Evolutionary conservation across 2,113 vertebrate species (phyloP).

Genomic region (Lycaon pictus): DNA sequence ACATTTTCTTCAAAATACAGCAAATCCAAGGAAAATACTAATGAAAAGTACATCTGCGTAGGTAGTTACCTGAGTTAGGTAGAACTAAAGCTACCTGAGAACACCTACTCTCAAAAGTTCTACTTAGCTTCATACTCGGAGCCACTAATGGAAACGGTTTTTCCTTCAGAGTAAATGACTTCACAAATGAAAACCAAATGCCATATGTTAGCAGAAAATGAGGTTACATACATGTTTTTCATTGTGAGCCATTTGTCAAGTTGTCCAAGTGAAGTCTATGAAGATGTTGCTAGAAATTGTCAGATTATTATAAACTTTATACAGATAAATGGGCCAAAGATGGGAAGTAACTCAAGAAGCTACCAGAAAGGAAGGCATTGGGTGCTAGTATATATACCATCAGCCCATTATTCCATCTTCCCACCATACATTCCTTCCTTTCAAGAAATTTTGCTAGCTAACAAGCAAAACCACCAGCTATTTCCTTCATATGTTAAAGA

Average conservation of each 20-base stretch:
- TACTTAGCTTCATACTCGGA: background rate
- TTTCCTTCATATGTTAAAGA: background rate
- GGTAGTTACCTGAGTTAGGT: background rate
- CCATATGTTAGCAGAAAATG: background rate
- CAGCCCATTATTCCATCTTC: background rate
- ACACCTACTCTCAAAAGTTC: background rate
- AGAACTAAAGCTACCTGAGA: background rate
- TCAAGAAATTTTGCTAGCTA: background rate
- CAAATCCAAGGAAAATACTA: background rate
- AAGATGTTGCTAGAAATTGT: background rate
- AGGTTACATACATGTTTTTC: background rate
- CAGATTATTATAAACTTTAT: background rate
- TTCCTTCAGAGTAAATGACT: background rate
- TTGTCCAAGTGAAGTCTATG: background rate
- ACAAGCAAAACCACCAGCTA: background rate
- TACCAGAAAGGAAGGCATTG: background rate
- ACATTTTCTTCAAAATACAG: conserved; percentile 26
- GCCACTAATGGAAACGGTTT: background rate
- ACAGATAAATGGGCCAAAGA: background rate
- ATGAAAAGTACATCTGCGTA: background rate
- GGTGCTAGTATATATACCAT: accelerated
- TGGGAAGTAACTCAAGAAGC: background rate
- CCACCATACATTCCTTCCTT: background rate
- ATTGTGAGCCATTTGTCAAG: background rate
- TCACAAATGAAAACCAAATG: background rate